A percentile compares a stretch with the other conserved stretches of the same genome.
phyloP scores from a whole-genome alignment of 2,797 vertebrate genomes.

The Anguilla anguilla region DNA sequence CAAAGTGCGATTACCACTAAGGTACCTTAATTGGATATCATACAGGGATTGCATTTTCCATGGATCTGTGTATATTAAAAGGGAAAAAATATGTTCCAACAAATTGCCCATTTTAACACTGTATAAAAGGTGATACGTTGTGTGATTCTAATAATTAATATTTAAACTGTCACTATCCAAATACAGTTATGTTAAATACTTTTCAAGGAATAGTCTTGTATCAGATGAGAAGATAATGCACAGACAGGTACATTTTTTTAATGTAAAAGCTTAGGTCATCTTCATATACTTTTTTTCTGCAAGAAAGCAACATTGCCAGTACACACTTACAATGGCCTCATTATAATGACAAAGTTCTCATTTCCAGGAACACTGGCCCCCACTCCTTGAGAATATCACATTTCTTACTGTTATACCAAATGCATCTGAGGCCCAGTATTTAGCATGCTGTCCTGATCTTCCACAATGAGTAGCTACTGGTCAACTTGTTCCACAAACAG shows the following conservation, averaged over 20 bases:
- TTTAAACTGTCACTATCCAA: neutral
- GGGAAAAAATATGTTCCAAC: neutral
- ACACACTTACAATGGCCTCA: neutral
- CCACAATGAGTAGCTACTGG: neutral
- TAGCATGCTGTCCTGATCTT: neutral
- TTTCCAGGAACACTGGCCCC: neutral
- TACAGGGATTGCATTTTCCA: neutral
- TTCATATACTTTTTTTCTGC: neutral
- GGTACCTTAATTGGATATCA: neutral
- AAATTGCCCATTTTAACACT: neutral
- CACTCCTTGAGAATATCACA: neutral
- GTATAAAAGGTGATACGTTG: neutral
- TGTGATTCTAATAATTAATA: neutral
- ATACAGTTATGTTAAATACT: conserved; percentile 1
- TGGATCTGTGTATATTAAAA: neutral
- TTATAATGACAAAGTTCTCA: neutral
- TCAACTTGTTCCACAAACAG: neutral
- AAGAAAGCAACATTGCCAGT: neutral
- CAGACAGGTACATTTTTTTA: neutral
- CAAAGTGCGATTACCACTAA: neutral
- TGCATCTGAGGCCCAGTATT: neutral
- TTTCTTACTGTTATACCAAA: neutral
- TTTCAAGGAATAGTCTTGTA: neutral
- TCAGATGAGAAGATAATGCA: neutral
- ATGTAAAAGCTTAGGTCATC: neutral